Conservation (phyloP, 1,140 invertebrate species). For the Triops cancriformis region DNA sequence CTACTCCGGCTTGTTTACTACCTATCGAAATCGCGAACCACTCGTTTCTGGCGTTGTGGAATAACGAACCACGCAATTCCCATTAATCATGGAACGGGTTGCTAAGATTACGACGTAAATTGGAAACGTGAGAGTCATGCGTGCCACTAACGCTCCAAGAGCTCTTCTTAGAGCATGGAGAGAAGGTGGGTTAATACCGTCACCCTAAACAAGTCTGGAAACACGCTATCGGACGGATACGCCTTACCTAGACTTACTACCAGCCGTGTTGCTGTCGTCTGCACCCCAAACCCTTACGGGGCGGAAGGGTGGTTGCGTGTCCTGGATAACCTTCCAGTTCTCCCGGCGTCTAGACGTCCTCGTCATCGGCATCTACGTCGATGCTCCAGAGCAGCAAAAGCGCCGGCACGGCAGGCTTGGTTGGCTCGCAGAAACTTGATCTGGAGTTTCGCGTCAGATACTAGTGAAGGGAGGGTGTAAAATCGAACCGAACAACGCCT, state of each 20-base stretch:
- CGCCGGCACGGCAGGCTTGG: not conserved
- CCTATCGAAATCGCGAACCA: too few relatives aligned
- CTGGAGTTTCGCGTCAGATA: not conserved
- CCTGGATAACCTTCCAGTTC: not conserved
- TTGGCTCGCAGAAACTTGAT: not conserved
- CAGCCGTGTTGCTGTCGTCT: not conserved
- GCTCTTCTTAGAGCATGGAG: not conserved
- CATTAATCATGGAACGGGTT: not conserved
- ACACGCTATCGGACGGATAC: not conserved
- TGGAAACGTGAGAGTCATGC: not conserved
- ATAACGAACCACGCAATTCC: not conserved
- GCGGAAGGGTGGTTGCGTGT: not conserved
- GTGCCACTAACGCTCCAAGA: not conserved
- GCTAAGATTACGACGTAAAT: not conserved
- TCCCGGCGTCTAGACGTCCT: not conserved
- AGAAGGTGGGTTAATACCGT: not conserved
- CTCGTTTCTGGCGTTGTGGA: too few relatives aligned
- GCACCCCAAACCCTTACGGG: not conserved
- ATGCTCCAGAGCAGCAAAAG: not conserved
- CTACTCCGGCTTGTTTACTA: too few relatives aligned
- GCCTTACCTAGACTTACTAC: not conserved
- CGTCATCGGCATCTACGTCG: not conserved
- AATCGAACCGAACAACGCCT: not conserved
- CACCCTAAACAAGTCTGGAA: not conserved
- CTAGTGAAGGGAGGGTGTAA: not conserved